Conservation (phyloP, 2,113 vertebrate species). For the Puma concolor region DNA sequence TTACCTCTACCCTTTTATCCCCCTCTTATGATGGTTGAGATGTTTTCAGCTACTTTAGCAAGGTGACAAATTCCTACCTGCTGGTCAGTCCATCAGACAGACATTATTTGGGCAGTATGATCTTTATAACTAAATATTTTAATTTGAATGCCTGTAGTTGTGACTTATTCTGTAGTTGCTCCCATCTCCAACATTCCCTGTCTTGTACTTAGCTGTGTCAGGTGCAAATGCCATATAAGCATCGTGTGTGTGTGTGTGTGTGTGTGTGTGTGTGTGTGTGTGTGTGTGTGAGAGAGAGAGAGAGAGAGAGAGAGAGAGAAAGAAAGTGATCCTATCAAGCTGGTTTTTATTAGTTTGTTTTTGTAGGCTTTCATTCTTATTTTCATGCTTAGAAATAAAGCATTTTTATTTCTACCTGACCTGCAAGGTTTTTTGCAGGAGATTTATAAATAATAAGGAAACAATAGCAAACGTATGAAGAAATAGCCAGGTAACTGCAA, state of each 20-base stretch:
- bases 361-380: conserved; percentile 2
- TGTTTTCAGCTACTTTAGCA: conserved; percentile 20
- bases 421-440: neutral
- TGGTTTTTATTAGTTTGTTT: neutral
- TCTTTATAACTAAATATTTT: conserved; percentile 53
- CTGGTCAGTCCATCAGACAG: neutral
- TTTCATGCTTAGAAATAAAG: conserved; percentile 23
- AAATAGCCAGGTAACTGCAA: conserved; percentile 32
- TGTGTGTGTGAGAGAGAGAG: neutral
- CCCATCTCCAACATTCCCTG: neutral
- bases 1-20: neutral
- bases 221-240: neutral
- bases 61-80: neutral
- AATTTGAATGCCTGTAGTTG: conserved; percentile 19
- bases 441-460: conserved; percentile 42
- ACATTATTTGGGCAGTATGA: conserved; percentile 14
- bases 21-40: neutral
- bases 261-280: neutral
- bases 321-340: neutral
- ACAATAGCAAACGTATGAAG: neutral
- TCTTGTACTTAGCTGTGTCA: neutral
- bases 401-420: conserved; percentile 23
- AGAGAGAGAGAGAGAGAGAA: too few relatives aligned
- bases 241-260: neutral
- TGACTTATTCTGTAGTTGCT: neutral